Conservation (phyloP, 2,888 invertebrate species). For the Carterocephalus palaemon region DNA sequence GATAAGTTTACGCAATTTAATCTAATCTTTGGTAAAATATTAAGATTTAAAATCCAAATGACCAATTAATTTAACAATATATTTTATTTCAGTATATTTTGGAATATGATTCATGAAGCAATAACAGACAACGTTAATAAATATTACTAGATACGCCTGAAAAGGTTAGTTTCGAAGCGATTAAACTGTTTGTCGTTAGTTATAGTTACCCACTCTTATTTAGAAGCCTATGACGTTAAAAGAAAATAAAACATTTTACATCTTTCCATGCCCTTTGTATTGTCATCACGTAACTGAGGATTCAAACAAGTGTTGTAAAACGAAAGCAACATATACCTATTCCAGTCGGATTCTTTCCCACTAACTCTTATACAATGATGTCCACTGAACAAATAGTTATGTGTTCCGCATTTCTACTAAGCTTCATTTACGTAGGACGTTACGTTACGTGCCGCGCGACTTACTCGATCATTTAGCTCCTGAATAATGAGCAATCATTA, state of each 20-base stretch:
- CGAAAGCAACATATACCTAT: constrained; percentile 73
- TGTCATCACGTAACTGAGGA: constrained; percentile 70
- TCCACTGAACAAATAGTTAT: constrained; percentile 75
- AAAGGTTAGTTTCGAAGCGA: no score
- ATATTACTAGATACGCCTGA: no score
- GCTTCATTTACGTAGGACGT: constrained; percentile 70
- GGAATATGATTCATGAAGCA: constrained; percentile 31
- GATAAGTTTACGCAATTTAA: constrained; percentile 45
- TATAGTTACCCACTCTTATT: no score
- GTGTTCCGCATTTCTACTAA: constrained; percentile 78
- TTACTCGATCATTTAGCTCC: constrained; percentile 43
- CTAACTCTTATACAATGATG: constrained; percentile 78
- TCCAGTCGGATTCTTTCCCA: constrained; percentile 64
- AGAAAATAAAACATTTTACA: constrained; percentile 23
- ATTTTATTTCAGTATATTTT: constrained; percentile 42
- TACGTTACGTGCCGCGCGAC: constrained; percentile 59
- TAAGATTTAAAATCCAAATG: constrained; percentile 39
- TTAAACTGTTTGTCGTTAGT: no score
- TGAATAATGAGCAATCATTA: constrained; percentile 40
- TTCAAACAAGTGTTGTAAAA: constrained; percentile 73
- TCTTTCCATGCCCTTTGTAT: constrained; percentile 51
- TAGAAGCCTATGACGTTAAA: constrained; percentile 6
- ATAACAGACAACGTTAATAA: no score
- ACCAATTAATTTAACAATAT: constrained; percentile 38
- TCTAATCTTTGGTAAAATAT: constrained; percentile 37